phyloP scores from a whole-genome alignment of 2,797 vertebrate genomes.

The Novumbra hubbsi region DNA sequence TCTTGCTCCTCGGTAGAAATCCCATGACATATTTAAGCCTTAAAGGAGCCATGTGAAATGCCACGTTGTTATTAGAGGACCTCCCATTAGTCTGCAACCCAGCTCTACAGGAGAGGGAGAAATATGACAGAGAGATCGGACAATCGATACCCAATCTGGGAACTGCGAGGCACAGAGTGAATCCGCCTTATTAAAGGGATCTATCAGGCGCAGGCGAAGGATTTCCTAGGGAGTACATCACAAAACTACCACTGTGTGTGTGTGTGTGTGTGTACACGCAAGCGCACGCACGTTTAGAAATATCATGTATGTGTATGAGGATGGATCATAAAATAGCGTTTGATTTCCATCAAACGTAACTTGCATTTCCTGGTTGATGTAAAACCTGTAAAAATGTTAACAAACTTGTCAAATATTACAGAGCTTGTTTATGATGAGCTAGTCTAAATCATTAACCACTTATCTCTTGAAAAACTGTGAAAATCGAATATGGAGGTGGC shows the following conservation, averaged over 20 bases:
- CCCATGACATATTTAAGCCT: constrained; percentile 16
- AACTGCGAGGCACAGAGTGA: background rate
- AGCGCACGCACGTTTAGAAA: background rate
- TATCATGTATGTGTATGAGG: background rate
- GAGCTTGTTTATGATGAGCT: constrained; percentile 38
- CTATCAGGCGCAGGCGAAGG: background rate
- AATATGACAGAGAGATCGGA: background rate
- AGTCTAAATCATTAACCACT: constrained; percentile 33
- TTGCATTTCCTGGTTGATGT: constrained; percentile 37
- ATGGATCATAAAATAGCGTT: background rate
- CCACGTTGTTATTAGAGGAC: background rate
- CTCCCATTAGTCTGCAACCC: background rate
- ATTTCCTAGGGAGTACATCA: background rate
- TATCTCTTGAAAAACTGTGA: constrained; percentile 10
- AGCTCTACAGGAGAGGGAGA: constrained; percentile 2
- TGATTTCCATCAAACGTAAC: background rate
- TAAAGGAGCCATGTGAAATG: background rate
- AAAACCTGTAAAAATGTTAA: constrained; percentile 38
- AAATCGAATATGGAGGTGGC: background rate
- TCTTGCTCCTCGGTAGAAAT: background rate
- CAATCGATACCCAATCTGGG: constrained; percentile 17
- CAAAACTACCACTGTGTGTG: background rate
- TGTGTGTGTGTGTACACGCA: background rate
- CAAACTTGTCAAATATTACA: constrained; percentile 51
- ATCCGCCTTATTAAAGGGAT: constrained; percentile 6